Evolutionary conservation across 37 sponge, comb jelly and placozoan species (phyloP).

Genomic region (Ephydatia muelleri): DNA sequence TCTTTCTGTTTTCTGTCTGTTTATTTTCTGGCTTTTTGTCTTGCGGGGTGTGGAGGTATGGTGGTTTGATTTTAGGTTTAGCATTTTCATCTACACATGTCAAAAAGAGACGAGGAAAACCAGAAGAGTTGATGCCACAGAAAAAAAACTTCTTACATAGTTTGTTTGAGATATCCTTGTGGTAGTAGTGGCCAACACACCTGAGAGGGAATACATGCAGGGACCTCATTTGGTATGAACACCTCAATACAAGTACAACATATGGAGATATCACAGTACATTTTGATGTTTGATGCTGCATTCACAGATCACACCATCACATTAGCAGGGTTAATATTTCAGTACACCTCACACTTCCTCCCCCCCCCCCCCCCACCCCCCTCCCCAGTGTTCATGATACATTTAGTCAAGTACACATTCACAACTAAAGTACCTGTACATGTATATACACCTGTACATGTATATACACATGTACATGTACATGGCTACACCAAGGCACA

Average conservation of each 20-base stretch:
- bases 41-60: too few relatives aligned
- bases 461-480: not conserved
- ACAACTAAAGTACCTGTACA: not conserved
- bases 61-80: too few relatives aligned
- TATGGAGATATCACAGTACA: constrained; percentile 1
- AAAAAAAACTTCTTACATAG: constrained; percentile 49
- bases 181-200: constrained; percentile 58
- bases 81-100: not conserved
- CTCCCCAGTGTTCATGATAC: not conserved
- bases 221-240: not conserved
- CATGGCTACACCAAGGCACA: too few relatives aligned
- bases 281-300: constrained; percentile 1
- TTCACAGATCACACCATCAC: constrained; percentile 1
- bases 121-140: constrained; percentile 1
- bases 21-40: too few relatives aligned
- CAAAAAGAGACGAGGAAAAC: constrained; percentile 1
- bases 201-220: constrained; percentile 21
- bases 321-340: constrained; percentile 1
- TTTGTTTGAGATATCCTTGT: constrained; percentile 65
- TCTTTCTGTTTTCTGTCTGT: too few relatives aligned
- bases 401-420: not conserved
- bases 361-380: too few relatives aligned
- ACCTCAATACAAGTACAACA: constrained; percentile 1
- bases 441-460: not conserved
- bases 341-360: constrained; percentile 1